Percentiles rank a stretch among this genome's conserved stretches.
These are phyloP conservation scores for Agrypnus murinus DNA, from an alignment of 2,888 invertebrate species.

Conservation along the genomic window DNA sequence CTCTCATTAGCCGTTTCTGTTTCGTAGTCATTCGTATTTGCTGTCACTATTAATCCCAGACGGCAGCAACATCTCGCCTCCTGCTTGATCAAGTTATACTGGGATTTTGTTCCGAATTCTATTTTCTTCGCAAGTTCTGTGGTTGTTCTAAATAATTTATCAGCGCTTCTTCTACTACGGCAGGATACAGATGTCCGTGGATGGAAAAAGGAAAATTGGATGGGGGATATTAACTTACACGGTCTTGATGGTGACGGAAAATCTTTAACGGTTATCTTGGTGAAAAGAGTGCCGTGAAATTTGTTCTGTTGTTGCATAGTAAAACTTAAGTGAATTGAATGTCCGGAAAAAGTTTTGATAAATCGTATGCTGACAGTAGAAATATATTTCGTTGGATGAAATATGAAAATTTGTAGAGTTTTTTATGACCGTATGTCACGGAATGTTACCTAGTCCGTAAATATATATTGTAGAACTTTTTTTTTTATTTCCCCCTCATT, in stretches of 20 bases:
- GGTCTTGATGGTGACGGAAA: conserved; percentile 32
- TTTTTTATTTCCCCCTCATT: not conserved
- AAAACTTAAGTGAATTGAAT: conserved; percentile 36
- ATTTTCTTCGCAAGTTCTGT: conserved; percentile 30
- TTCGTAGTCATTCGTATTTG: conserved; percentile 26
- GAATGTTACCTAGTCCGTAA: conserved; percentile 24
- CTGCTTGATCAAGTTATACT: conserved; percentile 38
- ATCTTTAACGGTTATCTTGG: conserved; percentile 33
- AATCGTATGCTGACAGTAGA: conserved; percentile 27
- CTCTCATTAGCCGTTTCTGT: conserved; percentile 39
- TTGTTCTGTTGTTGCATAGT: conserved; percentile 24
- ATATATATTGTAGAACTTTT: conserved; percentile 12
- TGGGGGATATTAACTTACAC: conserved; percentile 36
- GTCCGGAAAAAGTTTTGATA: conserved; percentile 35
- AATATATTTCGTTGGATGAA: conserved; percentile 26
- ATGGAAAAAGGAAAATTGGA: conserved; percentile 35
- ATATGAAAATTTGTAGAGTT: conserved; percentile 33
- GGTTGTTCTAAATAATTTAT: conserved; percentile 42
- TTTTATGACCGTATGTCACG: conserved; percentile 31
- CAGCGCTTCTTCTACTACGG: conserved; percentile 13
- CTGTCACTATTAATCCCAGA: conserved; percentile 38
- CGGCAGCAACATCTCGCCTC: conserved; percentile 15
- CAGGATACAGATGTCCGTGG: conserved; percentile 34
- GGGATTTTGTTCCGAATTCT: conserved; percentile 37
- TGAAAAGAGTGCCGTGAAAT: conserved; percentile 30